Percentiles rank a stretch among this genome's conserved stretches.
phyloP scores from a whole-genome alignment of 2,888 invertebrate species.

The Rhimphoctona megacephalus region DNA sequence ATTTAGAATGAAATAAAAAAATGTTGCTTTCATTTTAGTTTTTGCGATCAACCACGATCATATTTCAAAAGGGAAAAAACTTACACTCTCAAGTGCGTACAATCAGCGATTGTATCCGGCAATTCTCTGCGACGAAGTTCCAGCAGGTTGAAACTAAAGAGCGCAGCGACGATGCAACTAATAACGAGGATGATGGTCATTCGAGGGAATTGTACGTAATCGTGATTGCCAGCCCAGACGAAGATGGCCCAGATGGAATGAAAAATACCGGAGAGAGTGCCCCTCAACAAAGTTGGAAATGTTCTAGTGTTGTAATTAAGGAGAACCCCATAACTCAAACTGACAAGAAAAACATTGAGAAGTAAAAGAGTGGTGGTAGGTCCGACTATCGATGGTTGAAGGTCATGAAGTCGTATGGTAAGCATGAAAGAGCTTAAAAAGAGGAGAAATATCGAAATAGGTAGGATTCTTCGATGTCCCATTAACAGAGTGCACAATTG shows the following conservation, averaged over 20 bases:
- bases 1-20: neutral
- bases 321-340: constrained; percentile 70
- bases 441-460: constrained; percentile 65
- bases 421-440: constrained; percentile 67
- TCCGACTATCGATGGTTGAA: constrained; percentile 64
- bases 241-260: constrained; percentile 67
- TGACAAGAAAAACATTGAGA: constrained; percentile 67
- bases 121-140: constrained; percentile 69
- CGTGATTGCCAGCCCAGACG: constrained; percentile 70
- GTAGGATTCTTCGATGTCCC: constrained; percentile 70
- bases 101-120: constrained; percentile 71
- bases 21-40: neutral
- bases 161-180: constrained; percentile 66
- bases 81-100: constrained; percentile 67
- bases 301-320: constrained; percentile 71
- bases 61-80: neutral
- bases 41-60: too few species aligned
- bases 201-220: constrained; percentile 67
- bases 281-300: constrained; percentile 70
- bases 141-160: constrained; percentile 69
- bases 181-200: constrained; percentile 64
- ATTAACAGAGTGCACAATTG: constrained; percentile 70
- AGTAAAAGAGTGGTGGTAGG: constrained; percentile 68
- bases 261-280: constrained; percentile 69
- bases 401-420: constrained; percentile 64